Conservation (phyloP, 92 coral and sea anemone genomes). For the Pocillopora grandis region DNA sequence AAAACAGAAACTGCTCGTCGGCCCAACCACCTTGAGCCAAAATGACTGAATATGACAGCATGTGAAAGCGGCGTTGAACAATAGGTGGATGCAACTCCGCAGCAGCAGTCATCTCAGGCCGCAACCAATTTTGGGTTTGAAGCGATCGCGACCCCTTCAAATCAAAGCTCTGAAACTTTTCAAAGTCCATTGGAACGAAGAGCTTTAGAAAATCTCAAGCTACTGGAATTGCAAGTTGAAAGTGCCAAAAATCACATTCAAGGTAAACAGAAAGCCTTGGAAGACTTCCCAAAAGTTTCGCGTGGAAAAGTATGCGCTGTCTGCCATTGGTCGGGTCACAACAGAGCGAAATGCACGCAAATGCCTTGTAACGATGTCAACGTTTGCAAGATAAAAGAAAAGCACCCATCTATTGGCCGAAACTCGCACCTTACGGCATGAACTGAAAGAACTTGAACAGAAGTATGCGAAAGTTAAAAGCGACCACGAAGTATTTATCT, state of each 20-base stretch:
- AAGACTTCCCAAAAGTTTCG: slow-evolving; percentile 10
- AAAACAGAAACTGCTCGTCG: not conserved
- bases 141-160: too few species aligned
- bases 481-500: too few species aligned
- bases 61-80: slow-evolving; percentile 11
- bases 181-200: slow-evolving; percentile 48
- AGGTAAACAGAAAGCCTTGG: slow-evolving; percentile 14
- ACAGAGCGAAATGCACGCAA: slow-evolving; percentile 32
- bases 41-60: slow-evolving; percentile 22
- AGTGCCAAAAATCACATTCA: slow-evolving; percentile 32
- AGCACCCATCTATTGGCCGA: slow-evolving; percentile 15
- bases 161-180: not conserved
- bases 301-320: slow-evolving; percentile 27
- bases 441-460: too few species aligned
- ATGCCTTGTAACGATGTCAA: slow-evolving; percentile 37
- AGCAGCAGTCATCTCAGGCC: not conserved
- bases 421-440: not conserved
- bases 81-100: not conserved
- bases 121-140: not conserved
- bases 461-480: too few species aligned
- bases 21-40: slow-evolving; percentile 22
- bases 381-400: slow-evolving; percentile 40
- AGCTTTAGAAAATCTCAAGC: slow-evolving; percentile 52
- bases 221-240: slow-evolving; percentile 41
- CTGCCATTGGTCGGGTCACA: slow-evolving; percentile 52